Conservation (phyloP, 2,888 invertebrate genomes). For the Sturmia bella region DNA sequence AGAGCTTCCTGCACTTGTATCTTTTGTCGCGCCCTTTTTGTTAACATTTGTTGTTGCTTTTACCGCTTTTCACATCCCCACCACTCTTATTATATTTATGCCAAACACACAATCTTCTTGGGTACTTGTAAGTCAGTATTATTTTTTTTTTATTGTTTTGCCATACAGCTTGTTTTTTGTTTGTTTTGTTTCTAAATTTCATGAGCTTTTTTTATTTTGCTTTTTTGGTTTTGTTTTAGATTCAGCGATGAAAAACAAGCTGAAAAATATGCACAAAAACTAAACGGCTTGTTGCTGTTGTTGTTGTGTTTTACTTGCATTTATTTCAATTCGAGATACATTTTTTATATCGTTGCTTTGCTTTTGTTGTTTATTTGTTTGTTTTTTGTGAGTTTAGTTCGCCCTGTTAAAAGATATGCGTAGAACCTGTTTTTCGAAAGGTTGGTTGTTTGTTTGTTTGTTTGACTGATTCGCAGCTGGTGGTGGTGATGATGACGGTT, state of each 20-base stretch:
- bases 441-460: not conserved
- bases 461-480: slow-evolving; percentile 14
- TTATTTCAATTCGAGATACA: slow-evolving; percentile 8
- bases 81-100: slow-evolving; percentile 1
- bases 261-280: slow-evolving; percentile 12
- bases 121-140: not conserved
- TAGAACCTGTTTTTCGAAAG: slow-evolving; percentile 26
- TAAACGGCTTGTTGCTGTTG: too few species aligned
- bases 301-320: slow-evolving; percentile 22
- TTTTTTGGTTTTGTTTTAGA: not conserved
- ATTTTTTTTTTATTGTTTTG: not conserved
- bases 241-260: slow-evolving; percentile 16
- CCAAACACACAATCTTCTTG: slow-evolving; percentile 12
- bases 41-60: slow-evolving; percentile 44
- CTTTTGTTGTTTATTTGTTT: not conserved
- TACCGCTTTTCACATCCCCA: slow-evolving; percentile 10
- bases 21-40: slow-evolving; percentile 68
- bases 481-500: slow-evolving; percentile 1
- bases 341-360: slow-evolving; percentile 4
- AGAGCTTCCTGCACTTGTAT: slow-evolving; percentile 65
- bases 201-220: slow-evolving; percentile 5
- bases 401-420: slow-evolving; percentile 1
- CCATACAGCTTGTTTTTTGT: not conserved
- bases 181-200: slow-evolving; percentile 20
- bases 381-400: not conserved